Base-by-base conservation (phyloP, 2,797 vertebrate species). In the Xenops minutus region DNA sequence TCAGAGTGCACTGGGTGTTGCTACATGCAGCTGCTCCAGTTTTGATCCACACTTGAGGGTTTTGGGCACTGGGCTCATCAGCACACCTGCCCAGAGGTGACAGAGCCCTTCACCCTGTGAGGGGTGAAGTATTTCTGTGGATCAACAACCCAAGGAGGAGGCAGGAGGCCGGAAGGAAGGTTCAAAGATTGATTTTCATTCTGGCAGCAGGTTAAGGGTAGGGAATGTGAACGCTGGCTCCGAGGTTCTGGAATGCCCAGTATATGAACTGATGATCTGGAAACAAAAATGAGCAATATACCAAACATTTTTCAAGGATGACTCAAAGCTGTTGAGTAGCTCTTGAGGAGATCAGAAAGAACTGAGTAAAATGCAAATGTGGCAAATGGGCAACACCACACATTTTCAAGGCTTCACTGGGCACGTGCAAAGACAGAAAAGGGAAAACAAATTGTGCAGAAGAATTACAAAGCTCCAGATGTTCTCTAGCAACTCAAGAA, bases 261-360 rank as follows among this genome's bases (percentile, higher is more conserved):
- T 68, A 15, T 27, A 84, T 9, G 51, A 78, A 80, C 54, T 37
- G 79, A 46, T 36, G 36, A 90, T 73, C 79, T 93, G 85, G 83
- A 90, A 92, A 90, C 36, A 86, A 92, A 75, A 80, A 89, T 51
- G 58, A 92, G 69, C 93, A 88, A 75, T 88, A 78, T 51, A 84
- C 63, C 4, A 3, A 90, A 73, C 83, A 81, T 90, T 94, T 90
- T 92, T n/a, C 30, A 81, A 80, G 81, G 77, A 48, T 94, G 69
- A 81, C 37, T 95, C 90, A 48, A 94, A 88, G 46, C 56, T 92
- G 64, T 83, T 61, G 85, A 74, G 30, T 32, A 54, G 30, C 75
- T 77, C 27, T 59, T 41, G 43, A 90, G 67, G 49, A 91, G 69
- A 72, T 62, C 18, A 54, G 75, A 88, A 92, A 84, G 18, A 44